Conservation (phyloP, 2,888 invertebrate genomes). For the Mylabris sibirica region DNA sequence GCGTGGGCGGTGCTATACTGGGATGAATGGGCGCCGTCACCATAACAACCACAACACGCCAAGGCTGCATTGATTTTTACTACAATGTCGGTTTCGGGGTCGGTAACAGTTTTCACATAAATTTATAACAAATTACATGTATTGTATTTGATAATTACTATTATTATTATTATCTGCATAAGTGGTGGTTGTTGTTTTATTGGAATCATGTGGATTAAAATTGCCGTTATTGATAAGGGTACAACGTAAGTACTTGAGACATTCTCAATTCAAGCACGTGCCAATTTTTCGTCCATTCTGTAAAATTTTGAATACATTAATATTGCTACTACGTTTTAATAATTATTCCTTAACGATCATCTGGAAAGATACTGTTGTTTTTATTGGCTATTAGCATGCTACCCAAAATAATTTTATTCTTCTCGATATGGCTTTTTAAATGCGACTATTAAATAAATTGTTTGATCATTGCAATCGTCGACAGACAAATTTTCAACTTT, state of each 20-base stretch:
- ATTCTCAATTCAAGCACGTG: neutral
- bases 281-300: neutral
- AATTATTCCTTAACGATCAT: neutral
- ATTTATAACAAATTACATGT: neutral
- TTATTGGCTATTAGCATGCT: neutral
- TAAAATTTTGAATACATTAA: neutral
- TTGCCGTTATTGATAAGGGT: too few relatives aligned
- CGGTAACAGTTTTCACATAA: constrained; percentile 24
- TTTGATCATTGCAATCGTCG: neutral
- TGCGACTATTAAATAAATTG: neutral
- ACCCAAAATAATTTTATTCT: neutral
- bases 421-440: neutral
- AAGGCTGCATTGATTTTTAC: constrained; percentile 60
- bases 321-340: neutral
- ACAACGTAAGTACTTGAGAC: too few relatives aligned
- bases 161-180: neutral
- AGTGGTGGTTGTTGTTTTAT: neutral
- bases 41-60: constrained; percentile 60
- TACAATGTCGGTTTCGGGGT: constrained; percentile 52
- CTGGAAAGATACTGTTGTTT: neutral
- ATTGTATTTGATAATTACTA: neutral
- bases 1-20: constrained; percentile 62
- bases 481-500: constrained; percentile 1
- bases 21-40: constrained; percentile 67
- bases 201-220: too few relatives aligned